These are phyloP conservation scores for Tridacna crocea DNA, from an alignment of 2,888 invertebrate genomes.

Conservation along the genomic window DNA sequence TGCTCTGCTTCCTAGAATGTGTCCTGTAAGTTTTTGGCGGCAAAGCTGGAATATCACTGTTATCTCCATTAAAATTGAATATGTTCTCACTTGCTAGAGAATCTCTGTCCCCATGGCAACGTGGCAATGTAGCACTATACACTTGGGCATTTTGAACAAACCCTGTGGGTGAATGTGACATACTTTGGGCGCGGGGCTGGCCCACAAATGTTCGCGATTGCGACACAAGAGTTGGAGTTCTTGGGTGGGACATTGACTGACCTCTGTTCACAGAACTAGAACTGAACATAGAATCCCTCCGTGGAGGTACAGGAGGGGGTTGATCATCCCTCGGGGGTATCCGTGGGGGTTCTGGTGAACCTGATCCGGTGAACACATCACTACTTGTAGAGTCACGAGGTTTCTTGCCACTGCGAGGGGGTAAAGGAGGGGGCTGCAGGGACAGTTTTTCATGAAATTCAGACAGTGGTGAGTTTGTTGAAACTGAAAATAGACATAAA, in stretches of 20 bases:
- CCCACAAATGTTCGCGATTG: slow-evolving; percentile 36
- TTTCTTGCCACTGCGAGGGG: slow-evolving; percentile 85
- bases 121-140: slow-evolving; percentile 73
- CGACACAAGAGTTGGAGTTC: slow-evolving; percentile 52
- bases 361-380: slow-evolving; percentile 61
- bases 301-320: slow-evolving; percentile 88
- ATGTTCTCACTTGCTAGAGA: slow-evolving; percentile 58
- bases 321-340: slow-evolving; percentile 89
- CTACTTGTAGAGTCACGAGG: slow-evolving; percentile 85
- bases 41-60: slow-evolving; percentile 76
- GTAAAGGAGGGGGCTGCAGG: slow-evolving; percentile 77
- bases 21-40: slow-evolving; percentile 82
- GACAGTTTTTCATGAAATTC: slow-evolving; percentile 56
- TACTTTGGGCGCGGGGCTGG: slow-evolving; percentile 66
- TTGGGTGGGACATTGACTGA: slow-evolving; percentile 45
- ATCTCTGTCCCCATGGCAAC: slow-evolving; percentile 71
- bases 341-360: slow-evolving; percentile 88
- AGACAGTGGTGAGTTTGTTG: slow-evolving; percentile 33
- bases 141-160: slow-evolving; percentile 57
- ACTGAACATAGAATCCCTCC: slow-evolving; percentile 82
- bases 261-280: slow-evolving; percentile 41
- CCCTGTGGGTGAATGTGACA: slow-evolving; percentile 67
- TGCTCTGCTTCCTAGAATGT: slow-evolving; percentile 76
- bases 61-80: slow-evolving; percentile 74
- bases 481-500: neutral